phyloP scores from a whole-genome alignment of 2,888 invertebrate species.

The Slavum lentiscoides region DNA sequence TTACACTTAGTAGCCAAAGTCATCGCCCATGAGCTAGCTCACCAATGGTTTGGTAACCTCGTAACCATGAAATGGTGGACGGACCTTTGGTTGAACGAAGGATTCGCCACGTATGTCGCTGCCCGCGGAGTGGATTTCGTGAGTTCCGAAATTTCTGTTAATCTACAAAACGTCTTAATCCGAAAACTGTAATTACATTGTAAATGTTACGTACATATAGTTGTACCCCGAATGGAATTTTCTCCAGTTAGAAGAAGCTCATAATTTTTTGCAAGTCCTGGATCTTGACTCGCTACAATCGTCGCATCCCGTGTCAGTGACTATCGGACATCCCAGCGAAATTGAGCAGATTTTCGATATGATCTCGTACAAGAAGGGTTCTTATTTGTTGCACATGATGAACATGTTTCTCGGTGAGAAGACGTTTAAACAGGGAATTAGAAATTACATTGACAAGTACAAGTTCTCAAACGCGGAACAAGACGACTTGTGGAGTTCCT shows the following conservation, averaged over 20 bases:
- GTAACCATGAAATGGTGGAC: slow-evolving; percentile 86
- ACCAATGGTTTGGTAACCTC: slow-evolving; percentile 81
- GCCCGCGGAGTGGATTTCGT: slow-evolving; percentile 61
- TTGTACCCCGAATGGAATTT: slow-evolving; percentile 71
- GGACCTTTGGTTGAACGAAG: slow-evolving; percentile 78
- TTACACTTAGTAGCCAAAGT: slow-evolving; percentile 70
- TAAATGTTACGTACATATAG: slow-evolving; percentile 41
- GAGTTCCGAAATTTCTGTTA: slow-evolving; percentile 47
- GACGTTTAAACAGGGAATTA: slow-evolving; percentile 70
- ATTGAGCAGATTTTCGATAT: slow-evolving; percentile 83
- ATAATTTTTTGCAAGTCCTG: slow-evolving; percentile 67
- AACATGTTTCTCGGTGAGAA: slow-evolving; percentile 78
- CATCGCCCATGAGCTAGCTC: slow-evolving; percentile 74
- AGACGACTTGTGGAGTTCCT: slow-evolving; percentile 80
- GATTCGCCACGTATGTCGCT: slow-evolving; percentile 73
- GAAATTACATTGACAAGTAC: slow-evolving; percentile 68
- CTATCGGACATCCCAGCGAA: slow-evolving; percentile 75
- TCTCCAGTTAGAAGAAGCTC: slow-evolving; percentile 65
- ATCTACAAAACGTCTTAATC: too few relatives aligned
- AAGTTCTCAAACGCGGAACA: slow-evolving; percentile 68
- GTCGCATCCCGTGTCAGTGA: slow-evolving; percentile 77
- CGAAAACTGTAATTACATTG: neutral
- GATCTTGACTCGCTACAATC: slow-evolving; percentile 72
- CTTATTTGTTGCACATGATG: slow-evolving; percentile 84
- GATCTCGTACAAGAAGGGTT: slow-evolving; percentile 78